Evolutionary conservation across 2,797 vertebrate genomes (phyloP), one percentile per base, ranked within the genome.

Genomic region (Cichlasoma orientale): DNA sequence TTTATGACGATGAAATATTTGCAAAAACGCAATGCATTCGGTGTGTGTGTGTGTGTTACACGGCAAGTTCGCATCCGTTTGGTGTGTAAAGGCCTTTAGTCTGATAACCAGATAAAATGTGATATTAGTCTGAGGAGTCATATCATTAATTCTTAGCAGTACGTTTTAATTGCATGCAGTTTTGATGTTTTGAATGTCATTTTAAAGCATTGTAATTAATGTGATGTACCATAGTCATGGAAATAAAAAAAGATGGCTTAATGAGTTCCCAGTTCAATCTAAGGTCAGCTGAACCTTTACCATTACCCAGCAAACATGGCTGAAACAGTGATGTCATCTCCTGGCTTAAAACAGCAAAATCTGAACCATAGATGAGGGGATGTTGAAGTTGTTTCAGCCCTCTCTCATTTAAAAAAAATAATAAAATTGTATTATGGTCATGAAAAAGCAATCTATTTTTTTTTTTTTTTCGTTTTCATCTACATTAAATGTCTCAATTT

Each of bases 401-500:
- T 11, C 10, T 5, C 10, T 53, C 10, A 23, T 21, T 52, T 10
- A n/a, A 21, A n/a, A 52, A 52, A n/a, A 16, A 47, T n/a, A n/a
- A n/a, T n/a, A 47, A 27, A 27, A 27, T 27, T 18, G 13, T 19
- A 50, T 8, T 19, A 19, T 19, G 18, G 44, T 50, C 7, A 8
- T 0, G 1, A 50, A 19, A 50, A 50, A 50, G 18, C 7, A 19
- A 50, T 19, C 7, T n/a, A 4, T 52, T 3, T 52, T 41, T 41
- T 1, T 12, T 12, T 4, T 38, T 11, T 19, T 29, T 5, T 0
- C 2, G 0, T 4, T 10, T n/a, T 21, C 8, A 19, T 3, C 1
- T 3, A 21, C n/a, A 11, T 8, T 11, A 53, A 53, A 3, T 53
- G 52, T 53, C 9, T 12, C n/a, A 4, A 21, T 21, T 53, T 21